phyloP scores from a whole-genome alignment of 2,888 invertebrate species.

The Anagyrus pseudococci region DNA sequence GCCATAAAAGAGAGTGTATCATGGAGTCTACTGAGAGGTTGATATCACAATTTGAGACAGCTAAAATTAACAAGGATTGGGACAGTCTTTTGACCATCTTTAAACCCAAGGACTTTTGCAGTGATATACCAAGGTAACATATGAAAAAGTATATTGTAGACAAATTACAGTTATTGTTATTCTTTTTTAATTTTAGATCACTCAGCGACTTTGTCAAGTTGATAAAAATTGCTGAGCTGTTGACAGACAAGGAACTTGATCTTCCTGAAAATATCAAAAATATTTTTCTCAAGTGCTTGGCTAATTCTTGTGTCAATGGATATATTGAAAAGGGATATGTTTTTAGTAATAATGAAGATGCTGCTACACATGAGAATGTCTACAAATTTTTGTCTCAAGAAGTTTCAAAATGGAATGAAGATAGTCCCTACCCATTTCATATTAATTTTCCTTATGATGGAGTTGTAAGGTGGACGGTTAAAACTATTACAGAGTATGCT shows the following conservation, averaged over 20 bases:
- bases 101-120: constrained; percentile 48
- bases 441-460: constrained; percentile 52
- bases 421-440: constrained; percentile 38
- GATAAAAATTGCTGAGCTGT: constrained; percentile 48
- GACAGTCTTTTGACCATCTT: constrained; percentile 43
- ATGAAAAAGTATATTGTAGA: not conserved
- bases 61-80: constrained; percentile 51
- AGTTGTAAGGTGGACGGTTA: constrained; percentile 45
- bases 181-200: constrained; percentile 41
- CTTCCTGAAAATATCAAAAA: constrained; percentile 45
- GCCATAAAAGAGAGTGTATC: not conserved
- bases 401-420: constrained; percentile 21
- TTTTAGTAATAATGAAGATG: constrained; percentile 18
- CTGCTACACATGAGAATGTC: constrained; percentile 20
- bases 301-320: constrained; percentile 52
- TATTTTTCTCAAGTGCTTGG: constrained; percentile 52
- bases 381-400: constrained; percentile 32
- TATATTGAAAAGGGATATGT: constrained; percentile 43
- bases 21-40: constrained; percentile 42
- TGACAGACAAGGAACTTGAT: constrained; percentile 39
- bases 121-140: constrained; percentile 37
- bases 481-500: constrained; percentile 41
- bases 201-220: constrained; percentile 42
- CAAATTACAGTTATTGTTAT: not conserved
- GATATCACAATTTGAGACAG: constrained; percentile 28